A percentile compares a stretch with the other conserved stretches of the same genome.
phyloP scores from a whole-genome alignment of 30 jellyfish, hydroid and myxozoan genomes.

The Cassiopea xamachana region DNA sequence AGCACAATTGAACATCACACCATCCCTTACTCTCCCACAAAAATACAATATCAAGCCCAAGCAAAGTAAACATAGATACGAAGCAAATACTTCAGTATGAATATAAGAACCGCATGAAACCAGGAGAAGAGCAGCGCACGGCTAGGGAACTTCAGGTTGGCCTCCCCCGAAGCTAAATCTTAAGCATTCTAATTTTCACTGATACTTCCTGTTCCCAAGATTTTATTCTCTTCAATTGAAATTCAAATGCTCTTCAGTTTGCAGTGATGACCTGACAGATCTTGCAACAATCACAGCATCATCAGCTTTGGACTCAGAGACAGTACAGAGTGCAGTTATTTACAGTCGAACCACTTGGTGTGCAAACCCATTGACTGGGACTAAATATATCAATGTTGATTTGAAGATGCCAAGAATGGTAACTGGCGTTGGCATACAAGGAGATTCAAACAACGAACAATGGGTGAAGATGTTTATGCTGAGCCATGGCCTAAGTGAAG shows the following conservation, averaged over 20 bases:
- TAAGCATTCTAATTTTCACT: no score
- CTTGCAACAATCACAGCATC: conserved; percentile 21
- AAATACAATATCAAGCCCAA: no score
- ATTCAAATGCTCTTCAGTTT: conserved; percentile 7
- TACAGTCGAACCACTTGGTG: conserved; percentile 58
- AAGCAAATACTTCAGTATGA: no score
- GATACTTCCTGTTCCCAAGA: no score
- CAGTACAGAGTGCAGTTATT: conserved; percentile 11
- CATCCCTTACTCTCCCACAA: no score
- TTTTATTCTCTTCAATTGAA: no score
- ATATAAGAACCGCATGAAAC: no score
- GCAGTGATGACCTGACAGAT: conserved; percentile 50
- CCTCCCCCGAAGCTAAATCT: no score
- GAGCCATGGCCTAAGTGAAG: conserved; percentile 19
- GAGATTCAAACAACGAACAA: conserved; percentile 57
- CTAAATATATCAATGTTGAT: conserved; percentile 8
- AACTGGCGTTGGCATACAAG: conserved; percentile 61
- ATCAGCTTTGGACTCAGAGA: background rate
- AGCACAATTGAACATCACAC: no score
- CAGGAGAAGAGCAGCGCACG: no score
- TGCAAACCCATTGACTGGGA: conserved; percentile 17
- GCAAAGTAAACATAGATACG: no score
- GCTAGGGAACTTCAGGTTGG: no score
- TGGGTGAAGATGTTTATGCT: conserved; percentile 39
- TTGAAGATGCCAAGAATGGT: conserved; percentile 27